Evolutionary conservation across 2,113 vertebrate species (phyloP).

Genomic region (Macroglossus sobrinus): DNA sequence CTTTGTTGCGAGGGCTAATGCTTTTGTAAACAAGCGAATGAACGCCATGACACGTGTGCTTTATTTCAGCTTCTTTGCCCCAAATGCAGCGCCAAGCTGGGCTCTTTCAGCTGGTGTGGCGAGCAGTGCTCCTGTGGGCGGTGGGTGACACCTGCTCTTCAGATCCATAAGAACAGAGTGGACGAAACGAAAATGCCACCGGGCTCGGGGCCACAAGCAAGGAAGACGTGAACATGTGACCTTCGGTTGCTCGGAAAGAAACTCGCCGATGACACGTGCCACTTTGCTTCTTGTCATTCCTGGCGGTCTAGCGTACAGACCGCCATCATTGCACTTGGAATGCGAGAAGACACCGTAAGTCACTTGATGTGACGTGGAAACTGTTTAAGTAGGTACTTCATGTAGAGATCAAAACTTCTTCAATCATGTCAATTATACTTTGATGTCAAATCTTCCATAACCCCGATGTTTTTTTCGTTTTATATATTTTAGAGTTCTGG

Average conservation of each 20-base stretch:
- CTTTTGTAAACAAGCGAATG: not conserved
- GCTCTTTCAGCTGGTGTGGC: conserved; percentile 95
- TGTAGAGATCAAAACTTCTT: not conserved
- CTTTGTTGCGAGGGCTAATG: not conserved
- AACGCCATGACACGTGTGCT: conserved; percentile 1
- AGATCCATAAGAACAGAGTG: conserved; percentile 94
- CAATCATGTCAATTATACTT: conserved; percentile 11
- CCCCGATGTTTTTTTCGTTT: not conserved
- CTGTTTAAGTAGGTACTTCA: not conserved
- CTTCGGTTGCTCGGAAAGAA: not conserved
- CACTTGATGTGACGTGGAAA: not conserved
- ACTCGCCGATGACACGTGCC: not conserved
- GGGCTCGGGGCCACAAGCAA: conserved; percentile 58
- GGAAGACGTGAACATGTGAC: conserved; percentile 1
- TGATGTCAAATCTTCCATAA: conserved; percentile 36
- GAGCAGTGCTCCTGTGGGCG: conserved; percentile 95
- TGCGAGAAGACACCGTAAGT: not conserved
- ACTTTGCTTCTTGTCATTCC: not conserved
- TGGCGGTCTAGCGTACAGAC: not conserved
- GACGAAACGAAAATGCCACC: conserved; percentile 88
- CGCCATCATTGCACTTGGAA: not conserved
- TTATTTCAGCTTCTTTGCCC: conserved; percentile 93
- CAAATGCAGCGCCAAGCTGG: conserved; percentile 92
- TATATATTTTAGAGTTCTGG: not conserved
- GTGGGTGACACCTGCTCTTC: conserved; percentile 95